Evolutionary conservation across 2,888 invertebrate species (phyloP).

Genomic region (Cerceris rybyensis): DNA sequence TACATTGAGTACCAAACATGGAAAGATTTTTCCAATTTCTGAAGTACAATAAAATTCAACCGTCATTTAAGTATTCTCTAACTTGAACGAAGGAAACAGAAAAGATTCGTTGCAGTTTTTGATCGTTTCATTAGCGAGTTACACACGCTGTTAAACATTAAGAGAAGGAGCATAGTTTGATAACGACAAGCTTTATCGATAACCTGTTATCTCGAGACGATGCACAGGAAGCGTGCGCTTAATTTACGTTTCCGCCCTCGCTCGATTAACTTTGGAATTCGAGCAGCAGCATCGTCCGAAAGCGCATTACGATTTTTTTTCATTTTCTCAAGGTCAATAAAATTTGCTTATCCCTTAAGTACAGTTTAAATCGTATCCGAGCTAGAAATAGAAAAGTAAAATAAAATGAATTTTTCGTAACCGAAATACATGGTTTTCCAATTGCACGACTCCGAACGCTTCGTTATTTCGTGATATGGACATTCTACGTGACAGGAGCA

Average conservation of each 20-base stretch:
- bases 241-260: conserved; percentile 39
- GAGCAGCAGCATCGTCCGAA: not conserved
- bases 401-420: too few relatives aligned
- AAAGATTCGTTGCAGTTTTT: conserved; percentile 19
- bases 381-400: not conserved
- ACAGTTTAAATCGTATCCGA: not conserved
- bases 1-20: not conserved
- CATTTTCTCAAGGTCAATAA: not conserved
- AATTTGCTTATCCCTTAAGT: conserved; percentile 11
- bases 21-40: not conserved
- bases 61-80: conserved; percentile 10
- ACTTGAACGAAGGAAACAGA: conserved; percentile 4
- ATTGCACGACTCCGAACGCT: too few relatives aligned
- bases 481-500: too few relatives aligned
- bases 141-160: conserved; percentile 27
- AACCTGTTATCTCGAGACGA: conserved; percentile 40
- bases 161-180: conserved; percentile 21
- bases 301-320: not conserved
- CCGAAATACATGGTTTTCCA: too few relatives aligned
- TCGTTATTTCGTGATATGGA: too few relatives aligned
- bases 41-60: conserved; percentile 4
- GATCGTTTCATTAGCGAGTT: conserved; percentile 38
- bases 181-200: conserved; percentile 48
- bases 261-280: conserved; percentile 28
- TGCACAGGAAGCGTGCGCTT: conserved; percentile 23